Percentiles rank a stretch among this genome's conserved stretches.
Evolutionary conservation across 2,888 invertebrate genomes (phyloP).

Genomic region (Hypomecis atomaria): DNA sequence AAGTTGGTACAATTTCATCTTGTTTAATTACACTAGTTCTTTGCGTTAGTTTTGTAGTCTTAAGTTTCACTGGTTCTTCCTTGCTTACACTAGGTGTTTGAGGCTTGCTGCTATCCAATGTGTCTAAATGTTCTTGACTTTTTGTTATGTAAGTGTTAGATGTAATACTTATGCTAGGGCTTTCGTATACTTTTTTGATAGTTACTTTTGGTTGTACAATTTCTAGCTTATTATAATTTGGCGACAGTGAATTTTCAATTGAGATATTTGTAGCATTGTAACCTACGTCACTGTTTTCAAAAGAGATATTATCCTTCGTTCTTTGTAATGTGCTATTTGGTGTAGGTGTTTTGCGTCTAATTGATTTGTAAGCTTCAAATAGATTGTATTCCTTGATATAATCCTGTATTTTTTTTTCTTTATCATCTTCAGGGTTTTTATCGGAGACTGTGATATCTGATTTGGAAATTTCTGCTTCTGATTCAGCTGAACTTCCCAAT

Average conservation of each 20-base stretch:
- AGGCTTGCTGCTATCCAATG: neutral
- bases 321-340: conserved; percentile 38
- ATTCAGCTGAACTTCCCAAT: conserved; percentile 22
- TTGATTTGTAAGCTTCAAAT: conserved; percentile 44
- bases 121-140: conserved; percentile 37
- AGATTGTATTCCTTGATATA: conserved; percentile 44
- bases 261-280: conserved; percentile 24
- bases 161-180: conserved; percentile 40
- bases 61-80: conserved; percentile 3
- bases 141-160: conserved; percentile 39
- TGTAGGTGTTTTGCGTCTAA: conserved; percentile 40
- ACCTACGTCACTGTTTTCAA: conserved; percentile 29
- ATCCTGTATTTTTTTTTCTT: conserved; percentile 38
- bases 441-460: conserved; percentile 29
- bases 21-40: conserved; percentile 11
- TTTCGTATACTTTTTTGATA: conserved; percentile 42
- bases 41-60: conserved; percentile 4
- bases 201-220: conserved; percentile 42
- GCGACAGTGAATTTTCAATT: conserved; percentile 23
- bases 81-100: conserved; percentile 10
- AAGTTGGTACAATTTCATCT: conserved; percentile 22
- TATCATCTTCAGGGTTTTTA: conserved; percentile 24
- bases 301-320: conserved; percentile 16
- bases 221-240: conserved; percentile 34
- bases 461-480: conserved; percentile 27